phyloP scores from a whole-genome alignment of 2,888 invertebrate species.

The Drosophila niveifrons region DNA sequence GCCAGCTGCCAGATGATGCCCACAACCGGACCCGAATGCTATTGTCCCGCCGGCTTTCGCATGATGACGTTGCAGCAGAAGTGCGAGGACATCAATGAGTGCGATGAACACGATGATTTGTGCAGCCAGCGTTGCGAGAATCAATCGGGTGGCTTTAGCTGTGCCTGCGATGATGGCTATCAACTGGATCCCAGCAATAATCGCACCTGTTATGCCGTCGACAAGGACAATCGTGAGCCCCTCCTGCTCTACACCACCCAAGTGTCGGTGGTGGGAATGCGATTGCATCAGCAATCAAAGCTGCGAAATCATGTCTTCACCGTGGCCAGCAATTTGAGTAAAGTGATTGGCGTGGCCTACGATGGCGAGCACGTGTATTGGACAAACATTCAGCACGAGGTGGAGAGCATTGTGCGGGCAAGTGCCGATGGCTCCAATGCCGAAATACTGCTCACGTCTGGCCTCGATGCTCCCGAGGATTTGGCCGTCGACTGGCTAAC shows the following conservation, averaged over 20 bases:
- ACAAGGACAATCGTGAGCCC: slow-evolving; percentile 86
- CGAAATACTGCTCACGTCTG: slow-evolving; percentile 88
- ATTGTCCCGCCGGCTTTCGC: slow-evolving; percentile 86
- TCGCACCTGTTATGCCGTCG: slow-evolving; percentile 86
- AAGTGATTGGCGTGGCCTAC: slow-evolving; percentile 89
- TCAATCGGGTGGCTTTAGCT: slow-evolving; percentile 87
- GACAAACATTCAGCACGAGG: slow-evolving; percentile 90
- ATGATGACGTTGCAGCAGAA: slow-evolving; percentile 61
- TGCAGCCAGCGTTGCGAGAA: slow-evolving; percentile 91
- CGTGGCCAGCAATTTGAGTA: slow-evolving; percentile 86
- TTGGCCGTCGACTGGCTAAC: slow-evolving; percentile 92
- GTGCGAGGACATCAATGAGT: slow-evolving; percentile 88
- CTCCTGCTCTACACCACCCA: slow-evolving; percentile 89
- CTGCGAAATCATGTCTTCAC: slow-evolving; percentile 66
- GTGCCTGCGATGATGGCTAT: slow-evolving; percentile 88
- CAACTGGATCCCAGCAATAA: slow-evolving; percentile 85
- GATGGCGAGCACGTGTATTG: slow-evolving; percentile 91
- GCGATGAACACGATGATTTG: slow-evolving; percentile 87
- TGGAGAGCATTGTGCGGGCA: slow-evolving; percentile 90
- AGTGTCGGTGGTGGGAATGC: slow-evolving; percentile 88
- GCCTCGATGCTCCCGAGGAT: slow-evolving; percentile 91
- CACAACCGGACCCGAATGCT: slow-evolving; percentile 86
- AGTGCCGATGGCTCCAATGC: slow-evolving; percentile 87
- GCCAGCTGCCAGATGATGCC: slow-evolving; percentile 86
- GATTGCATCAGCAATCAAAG: slow-evolving; percentile 86